These are phyloP conservation scores for Peromyscus leucopus DNA, from an alignment of 2,113 vertebrate species.

Conservation along the genomic window DNA sequence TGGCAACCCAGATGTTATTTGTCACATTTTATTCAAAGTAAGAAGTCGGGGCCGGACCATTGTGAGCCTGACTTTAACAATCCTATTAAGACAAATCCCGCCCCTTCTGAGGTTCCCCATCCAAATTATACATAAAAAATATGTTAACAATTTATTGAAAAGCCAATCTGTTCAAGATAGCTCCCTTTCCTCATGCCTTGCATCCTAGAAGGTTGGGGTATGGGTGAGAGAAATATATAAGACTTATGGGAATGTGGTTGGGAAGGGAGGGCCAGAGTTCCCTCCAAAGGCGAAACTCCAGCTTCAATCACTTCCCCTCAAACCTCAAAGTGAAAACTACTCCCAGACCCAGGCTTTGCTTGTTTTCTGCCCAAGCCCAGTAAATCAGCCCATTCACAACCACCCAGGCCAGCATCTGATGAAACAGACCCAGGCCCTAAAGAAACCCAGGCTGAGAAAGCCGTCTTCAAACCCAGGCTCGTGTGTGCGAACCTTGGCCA, in stretches of 20 bases:
- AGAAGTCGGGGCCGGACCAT: neutral
- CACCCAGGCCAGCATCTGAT: slow-evolving; percentile 61
- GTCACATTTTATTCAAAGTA: slow-evolving; percentile 14
- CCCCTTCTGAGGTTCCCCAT: slow-evolving; percentile 39
- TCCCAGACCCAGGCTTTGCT: slow-evolving; percentile 57
- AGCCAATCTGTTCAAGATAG: neutral
- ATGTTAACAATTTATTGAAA: slow-evolving; percentile 39
- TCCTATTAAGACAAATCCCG: neutral
- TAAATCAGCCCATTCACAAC: slow-evolving; percentile 67
- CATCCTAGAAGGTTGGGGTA: slow-evolving; percentile 13
- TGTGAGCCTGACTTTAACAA: slow-evolving; percentile 37
- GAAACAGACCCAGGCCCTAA: slow-evolving; percentile 52
- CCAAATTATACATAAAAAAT: slow-evolving; percentile 23
- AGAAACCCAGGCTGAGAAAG: slow-evolving; percentile 59
- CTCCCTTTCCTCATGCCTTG: neutral
- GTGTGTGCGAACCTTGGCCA: slow-evolving; percentile 79
- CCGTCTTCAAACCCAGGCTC: slow-evolving; percentile 49
- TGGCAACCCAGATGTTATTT: neutral
- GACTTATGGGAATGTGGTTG: slow-evolving; percentile 53
- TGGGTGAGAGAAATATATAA: slow-evolving; percentile 57
- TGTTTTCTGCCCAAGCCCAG: slow-evolving; percentile 62
- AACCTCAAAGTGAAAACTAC: slow-evolving; percentile 74
- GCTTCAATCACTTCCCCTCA: slow-evolving; percentile 63
- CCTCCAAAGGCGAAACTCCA: slow-evolving; percentile 49
- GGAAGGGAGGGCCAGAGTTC: slow-evolving; percentile 39